Percentiles rank a stretch among this genome's conserved stretches.
phyloP scores from a whole-genome alignment of 2,113 vertebrate genomes.

The Ceuthmochares aereus region DNA sequence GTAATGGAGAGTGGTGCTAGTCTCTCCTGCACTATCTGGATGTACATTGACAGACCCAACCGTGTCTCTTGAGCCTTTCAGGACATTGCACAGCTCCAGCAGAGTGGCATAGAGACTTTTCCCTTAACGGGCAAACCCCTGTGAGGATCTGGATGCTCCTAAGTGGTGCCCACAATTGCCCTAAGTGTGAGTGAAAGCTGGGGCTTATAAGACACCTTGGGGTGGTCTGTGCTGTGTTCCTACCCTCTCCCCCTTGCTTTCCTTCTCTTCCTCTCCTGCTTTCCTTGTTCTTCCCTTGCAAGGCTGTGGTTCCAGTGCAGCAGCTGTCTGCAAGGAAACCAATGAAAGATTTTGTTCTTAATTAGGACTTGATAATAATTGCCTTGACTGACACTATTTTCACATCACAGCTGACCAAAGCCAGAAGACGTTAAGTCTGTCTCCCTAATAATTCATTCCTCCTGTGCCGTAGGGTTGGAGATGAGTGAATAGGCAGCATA shows the following conservation, averaged over 20 bases:
- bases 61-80: neutral
- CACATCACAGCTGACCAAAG: conserved; percentile 44
- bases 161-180: neutral
- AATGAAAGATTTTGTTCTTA: neutral
- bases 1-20: neutral
- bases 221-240: neutral
- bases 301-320: neutral
- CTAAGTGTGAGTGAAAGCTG: neutral
- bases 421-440: conserved; percentile 20
- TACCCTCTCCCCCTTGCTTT: neutral
- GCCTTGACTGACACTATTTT: conserved; percentile 44
- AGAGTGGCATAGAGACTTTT: neutral
- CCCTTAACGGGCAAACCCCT: neutral
- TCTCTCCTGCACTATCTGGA: neutral
- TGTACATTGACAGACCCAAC: accelerated
- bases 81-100: neutral
- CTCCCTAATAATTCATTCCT: conserved; percentile 42
- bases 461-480: neutral
- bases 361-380: conserved; percentile 22
- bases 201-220: accelerated
- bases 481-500: neutral
- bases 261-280: neutral
- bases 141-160: neutral
- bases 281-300: neutral
- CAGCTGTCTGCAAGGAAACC: neutral